phyloP scores from a whole-genome alignment of 2,113 vertebrate genomes.

The Cyprinodon variegatus region DNA sequence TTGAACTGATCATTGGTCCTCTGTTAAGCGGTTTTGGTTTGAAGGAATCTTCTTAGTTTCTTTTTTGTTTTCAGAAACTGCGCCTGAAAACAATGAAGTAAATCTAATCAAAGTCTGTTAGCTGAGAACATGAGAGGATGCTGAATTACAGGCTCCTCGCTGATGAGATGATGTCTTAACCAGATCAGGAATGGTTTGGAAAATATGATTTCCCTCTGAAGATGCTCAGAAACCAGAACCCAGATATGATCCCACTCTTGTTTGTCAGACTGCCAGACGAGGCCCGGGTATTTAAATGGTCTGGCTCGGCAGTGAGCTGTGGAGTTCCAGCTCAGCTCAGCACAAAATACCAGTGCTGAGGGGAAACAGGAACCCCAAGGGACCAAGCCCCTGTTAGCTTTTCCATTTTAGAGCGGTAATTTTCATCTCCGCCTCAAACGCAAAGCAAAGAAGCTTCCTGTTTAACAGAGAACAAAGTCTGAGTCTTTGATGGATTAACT shows the following conservation, averaged over 20 bases:
- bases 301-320: slow-evolving; percentile 45
- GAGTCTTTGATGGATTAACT: slow-evolving; percentile 2
- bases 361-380: slow-evolving; percentile 61
- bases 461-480: slow-evolving; percentile 9
- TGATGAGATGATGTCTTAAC: slow-evolving; percentile 44
- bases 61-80: neutral
- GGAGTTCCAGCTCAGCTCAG: slow-evolving; percentile 66
- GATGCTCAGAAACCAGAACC: slow-evolving; percentile 63
- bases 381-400: slow-evolving; percentile 39
- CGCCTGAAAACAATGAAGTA: neutral
- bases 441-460: slow-evolving; percentile 26
- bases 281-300: slow-evolving; percentile 57
- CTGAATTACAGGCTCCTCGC: neutral
- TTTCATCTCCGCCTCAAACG: slow-evolving; percentile 34
- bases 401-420: slow-evolving; percentile 65
- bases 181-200: slow-evolving; percentile 62
- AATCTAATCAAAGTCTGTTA: neutral
- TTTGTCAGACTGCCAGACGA: slow-evolving; percentile 64
- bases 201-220: slow-evolving; percentile 58
- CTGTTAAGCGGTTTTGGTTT: neutral
- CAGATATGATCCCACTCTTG: slow-evolving; percentile 53
- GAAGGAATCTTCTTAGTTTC: neutral
- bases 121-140: slow-evolving; percentile 13
- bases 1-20: neutral
- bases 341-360: slow-evolving; percentile 60